Base-by-base conservation (phyloP, 2,797 vertebrate genomes). In the Mus spretus region DNA sequence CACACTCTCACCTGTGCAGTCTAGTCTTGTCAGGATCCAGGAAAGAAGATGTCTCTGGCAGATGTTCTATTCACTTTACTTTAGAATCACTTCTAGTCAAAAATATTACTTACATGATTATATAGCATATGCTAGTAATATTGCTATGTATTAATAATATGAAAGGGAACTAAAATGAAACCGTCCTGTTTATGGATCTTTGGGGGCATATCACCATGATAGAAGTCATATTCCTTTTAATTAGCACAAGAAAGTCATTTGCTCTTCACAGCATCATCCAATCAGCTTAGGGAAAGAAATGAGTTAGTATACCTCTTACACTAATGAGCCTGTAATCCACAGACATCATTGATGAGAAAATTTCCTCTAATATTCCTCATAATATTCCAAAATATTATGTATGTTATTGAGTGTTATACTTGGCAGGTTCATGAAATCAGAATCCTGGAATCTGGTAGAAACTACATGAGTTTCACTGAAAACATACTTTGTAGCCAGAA, bases 251-350 rank as follows among this genome's bases (percentile, higher is more conserved):
- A 57, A 96, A 95, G 63, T 44, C 97, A 91, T 75, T 72, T 95
- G 79, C 89, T 93, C 91, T 94, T 96, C 59, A 89, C 44, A 95
- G 79, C 6, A 86, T 93, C 90, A 97, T 67, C 55, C 97, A 95
- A 96, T 95, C 37, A 94, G 77, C 77, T 97, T 74, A 65, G 80
- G 87, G 96, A 97, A 97, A 97, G 97, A 97, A 98, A 95, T 97
- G 70, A 97, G 65, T 98, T 97, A 98, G 97, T 97, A 97, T 4
- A 82, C 47, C 53, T 93, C 47, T 96, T 92, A 97, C 97, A 94
- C 26, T 95, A 96, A 94, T 81, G 92, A 75, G 37, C 77, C 63
- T 96, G 95, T 94, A 80, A 90, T 90, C 77, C 67, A 92, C 93
- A 95, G 50, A 95, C 47, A 59, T 94, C 57, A 90, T 55, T 96